These are phyloP conservation scores for Diarsia rubi DNA, from an alignment of 2,888 invertebrate species.

Conservation along the genomic window DNA sequence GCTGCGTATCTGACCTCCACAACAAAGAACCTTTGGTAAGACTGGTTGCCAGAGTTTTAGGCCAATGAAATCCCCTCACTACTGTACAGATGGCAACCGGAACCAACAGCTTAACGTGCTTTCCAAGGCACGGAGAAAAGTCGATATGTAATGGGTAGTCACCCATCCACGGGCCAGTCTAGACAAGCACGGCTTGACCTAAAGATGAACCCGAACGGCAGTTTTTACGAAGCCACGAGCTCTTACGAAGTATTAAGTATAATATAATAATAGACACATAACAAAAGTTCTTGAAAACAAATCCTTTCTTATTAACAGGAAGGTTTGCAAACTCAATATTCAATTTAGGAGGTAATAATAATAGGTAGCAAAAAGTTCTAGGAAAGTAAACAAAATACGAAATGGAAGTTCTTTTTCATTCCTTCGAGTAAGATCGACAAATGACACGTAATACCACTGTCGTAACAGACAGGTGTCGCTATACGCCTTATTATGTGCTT, in stretches of 20 bases:
- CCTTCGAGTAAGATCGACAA: conserved; percentile 13
- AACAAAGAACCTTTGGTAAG: too few relatives aligned
- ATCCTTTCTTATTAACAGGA: background rate
- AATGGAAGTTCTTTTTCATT: background rate
- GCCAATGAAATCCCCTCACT: too few relatives aligned
- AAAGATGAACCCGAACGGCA: too few relatives aligned
- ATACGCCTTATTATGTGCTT: background rate
- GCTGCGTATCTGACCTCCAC: too few relatives aligned
- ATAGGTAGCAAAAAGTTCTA: background rate
- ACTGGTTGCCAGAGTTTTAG: too few relatives aligned
- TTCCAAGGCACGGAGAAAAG: too few relatives aligned
- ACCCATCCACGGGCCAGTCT: too few relatives aligned
- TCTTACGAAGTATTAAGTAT: background rate
- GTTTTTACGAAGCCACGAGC: too few relatives aligned
- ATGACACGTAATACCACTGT: background rate
- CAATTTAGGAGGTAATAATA: background rate
- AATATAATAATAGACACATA: background rate
- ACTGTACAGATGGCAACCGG: too few relatives aligned
- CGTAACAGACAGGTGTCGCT: conserved; percentile 7
- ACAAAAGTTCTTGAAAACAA: background rate
- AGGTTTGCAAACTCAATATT: background rate
- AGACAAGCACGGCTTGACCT: too few relatives aligned
- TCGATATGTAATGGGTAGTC: too few relatives aligned
- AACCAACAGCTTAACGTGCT: too few relatives aligned
- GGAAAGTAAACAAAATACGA: background rate